Percentiles rank a stretch among this genome's conserved stretches.
phyloP scores from a whole-genome alignment of 2,113 vertebrate genomes.

The Sceloporus tristichus region DNA sequence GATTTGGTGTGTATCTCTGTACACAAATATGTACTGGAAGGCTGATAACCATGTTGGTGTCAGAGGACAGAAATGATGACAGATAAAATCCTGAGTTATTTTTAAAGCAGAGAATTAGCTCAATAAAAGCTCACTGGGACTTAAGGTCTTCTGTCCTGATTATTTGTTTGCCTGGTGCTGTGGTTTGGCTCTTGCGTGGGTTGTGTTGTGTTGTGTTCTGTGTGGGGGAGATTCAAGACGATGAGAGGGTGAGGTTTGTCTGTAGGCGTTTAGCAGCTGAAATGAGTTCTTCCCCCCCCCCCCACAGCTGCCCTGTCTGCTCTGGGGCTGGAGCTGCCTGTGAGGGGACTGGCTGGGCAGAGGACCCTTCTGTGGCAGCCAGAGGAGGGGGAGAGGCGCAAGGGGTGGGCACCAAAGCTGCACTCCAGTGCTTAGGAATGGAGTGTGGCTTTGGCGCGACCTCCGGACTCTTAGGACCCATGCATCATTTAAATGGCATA shows the following conservation, averaged over 20 bases:
- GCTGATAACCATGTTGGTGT: conserved; percentile 57
- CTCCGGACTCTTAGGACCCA: no score
- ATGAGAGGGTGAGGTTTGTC: not conserved
- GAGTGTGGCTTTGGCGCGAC: no score
- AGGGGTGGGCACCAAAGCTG: no score
- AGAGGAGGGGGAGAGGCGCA: no score
- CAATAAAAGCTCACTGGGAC: conserved; percentile 88
- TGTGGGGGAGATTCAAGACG: no score
- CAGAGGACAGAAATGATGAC: conserved; percentile 57
- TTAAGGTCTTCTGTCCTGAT: conserved; percentile 35
- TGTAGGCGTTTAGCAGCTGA: not conserved
- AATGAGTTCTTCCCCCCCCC: not conserved
- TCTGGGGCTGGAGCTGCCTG: not conserved
- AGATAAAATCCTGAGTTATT: conserved; percentile 80
- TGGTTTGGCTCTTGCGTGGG: not conserved
- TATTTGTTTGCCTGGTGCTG: not conserved
- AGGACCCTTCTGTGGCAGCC: no score
- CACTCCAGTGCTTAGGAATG: no score
- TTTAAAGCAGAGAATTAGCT: conserved; percentile 66
- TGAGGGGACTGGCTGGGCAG: no score
- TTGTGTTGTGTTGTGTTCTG: no score
- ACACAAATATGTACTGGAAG: conserved; percentile 44
- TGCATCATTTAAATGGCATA: no score
- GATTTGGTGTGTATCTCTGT: conserved; percentile 66
- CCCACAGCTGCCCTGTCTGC: not conserved